phyloP scores from a whole-genome alignment of 1,140 invertebrate genomes.

The Telenomus remus region DNA sequence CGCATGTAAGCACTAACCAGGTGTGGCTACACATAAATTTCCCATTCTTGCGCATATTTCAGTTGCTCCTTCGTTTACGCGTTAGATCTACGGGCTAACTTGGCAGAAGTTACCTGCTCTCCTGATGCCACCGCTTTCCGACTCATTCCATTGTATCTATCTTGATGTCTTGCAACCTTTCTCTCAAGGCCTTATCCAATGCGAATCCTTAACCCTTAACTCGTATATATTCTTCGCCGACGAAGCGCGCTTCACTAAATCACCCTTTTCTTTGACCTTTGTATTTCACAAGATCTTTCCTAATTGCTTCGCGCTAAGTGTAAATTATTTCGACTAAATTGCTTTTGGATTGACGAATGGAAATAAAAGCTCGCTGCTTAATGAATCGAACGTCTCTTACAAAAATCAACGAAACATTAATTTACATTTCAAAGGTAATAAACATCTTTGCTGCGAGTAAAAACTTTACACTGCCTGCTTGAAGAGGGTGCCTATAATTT shows the following conservation, averaged over 20 bases:
- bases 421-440: constrained; percentile 52
- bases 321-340: constrained; percentile 74
- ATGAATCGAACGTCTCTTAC: constrained; percentile 57
- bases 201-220: constrained; percentile 54
- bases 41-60: constrained; percentile 73
- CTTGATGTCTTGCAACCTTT: constrained; percentile 30
- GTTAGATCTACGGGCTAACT: constrained; percentile 66
- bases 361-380: constrained; percentile 64
- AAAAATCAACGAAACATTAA: constrained; percentile 59
- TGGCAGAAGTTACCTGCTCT: constrained; percentile 70
- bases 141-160: constrained; percentile 53
- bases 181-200: constrained; percentile 49
- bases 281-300: constrained; percentile 63
- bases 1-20: constrained; percentile 75
- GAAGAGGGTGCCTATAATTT: background rate
- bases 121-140: constrained; percentile 42
- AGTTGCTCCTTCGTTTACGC: constrained; percentile 66
- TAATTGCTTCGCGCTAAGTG: constrained; percentile 72
- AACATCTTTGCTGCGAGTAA: background rate
- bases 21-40: constrained; percentile 76
- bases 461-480: too few species aligned
- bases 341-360: constrained; percentile 73
- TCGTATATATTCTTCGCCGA: constrained; percentile 67
- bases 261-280: constrained; percentile 65
- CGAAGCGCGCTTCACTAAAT: constrained; percentile 68